These are phyloP conservation scores for Acronicta aceris DNA, from an alignment of 2,888 invertebrate genomes.

Conservation along the genomic window DNA sequence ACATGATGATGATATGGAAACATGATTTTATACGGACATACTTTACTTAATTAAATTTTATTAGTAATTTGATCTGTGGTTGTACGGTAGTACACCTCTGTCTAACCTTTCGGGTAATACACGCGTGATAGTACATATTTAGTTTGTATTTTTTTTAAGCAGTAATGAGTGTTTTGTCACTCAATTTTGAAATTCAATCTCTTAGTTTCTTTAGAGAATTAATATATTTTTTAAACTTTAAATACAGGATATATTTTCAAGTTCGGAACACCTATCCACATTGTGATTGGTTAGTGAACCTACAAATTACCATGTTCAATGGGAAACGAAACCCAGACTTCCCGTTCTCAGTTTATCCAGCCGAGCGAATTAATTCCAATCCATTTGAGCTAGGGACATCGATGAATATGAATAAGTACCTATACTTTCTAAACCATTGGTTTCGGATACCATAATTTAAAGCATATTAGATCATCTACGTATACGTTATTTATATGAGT, in stretches of 20 bases:
- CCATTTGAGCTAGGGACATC: conserved; percentile 33
- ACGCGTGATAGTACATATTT: too few species aligned
- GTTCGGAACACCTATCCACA: neutral
- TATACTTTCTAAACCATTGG: conserved; percentile 34
- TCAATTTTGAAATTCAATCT: too few species aligned
- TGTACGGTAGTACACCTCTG: too few species aligned
- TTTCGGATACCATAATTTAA: conserved; percentile 21
- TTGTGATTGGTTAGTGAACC: conserved; percentile 30
- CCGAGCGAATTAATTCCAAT: conserved; percentile 40
- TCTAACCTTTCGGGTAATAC: too few species aligned
- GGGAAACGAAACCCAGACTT: neutral
- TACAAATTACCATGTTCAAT: conserved; percentile 25
- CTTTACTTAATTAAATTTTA: too few species aligned
- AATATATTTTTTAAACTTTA: neutral
- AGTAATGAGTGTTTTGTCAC: too few species aligned
- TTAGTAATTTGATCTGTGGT: too few species aligned
- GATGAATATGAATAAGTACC: conserved; percentile 15
- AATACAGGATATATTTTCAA: neutral
- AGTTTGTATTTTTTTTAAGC: too few species aligned
- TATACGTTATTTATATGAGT: too few species aligned
- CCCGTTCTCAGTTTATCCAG: conserved; percentile 21
- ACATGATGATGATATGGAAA: too few species aligned
- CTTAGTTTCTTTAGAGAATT: too few species aligned
- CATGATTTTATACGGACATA: too few species aligned
- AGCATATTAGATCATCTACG: neutral